Evolutionary conservation across 2,797 vertebrate species (phyloP).

Genomic region (Petrocephalus schoutedeni): DNA sequence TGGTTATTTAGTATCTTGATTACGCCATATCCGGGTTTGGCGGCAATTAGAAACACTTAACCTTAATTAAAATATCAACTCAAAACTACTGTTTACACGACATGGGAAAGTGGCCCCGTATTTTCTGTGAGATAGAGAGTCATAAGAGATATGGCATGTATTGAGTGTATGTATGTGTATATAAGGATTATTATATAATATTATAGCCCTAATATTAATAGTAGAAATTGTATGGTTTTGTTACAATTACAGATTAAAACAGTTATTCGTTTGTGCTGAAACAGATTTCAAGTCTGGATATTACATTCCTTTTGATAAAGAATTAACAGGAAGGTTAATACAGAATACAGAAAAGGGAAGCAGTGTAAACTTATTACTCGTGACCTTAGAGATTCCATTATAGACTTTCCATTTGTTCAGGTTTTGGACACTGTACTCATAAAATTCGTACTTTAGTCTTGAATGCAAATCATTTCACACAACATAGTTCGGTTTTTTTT

Average conservation of each 20-base stretch:
- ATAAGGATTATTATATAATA: slow-evolving; percentile 1
- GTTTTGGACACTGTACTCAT: neutral
- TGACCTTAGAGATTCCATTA: neutral
- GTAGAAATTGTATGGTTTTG: neutral
- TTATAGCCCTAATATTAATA: neutral
- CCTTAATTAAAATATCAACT: neutral
- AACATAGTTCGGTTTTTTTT: neutral
- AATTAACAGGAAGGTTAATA: neutral
- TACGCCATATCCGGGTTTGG: neutral
- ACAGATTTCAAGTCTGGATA: neutral
- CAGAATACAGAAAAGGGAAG: neutral
- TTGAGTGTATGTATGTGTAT: neutral
- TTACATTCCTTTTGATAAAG: slow-evolving; percentile 5
- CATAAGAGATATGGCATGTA: neutral
- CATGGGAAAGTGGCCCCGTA: neutral
- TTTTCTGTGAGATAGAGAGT: neutral
- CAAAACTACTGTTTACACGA: neutral
- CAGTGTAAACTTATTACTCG: neutral
- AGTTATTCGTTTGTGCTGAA: neutral
- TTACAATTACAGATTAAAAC: neutral
- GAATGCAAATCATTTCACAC: neutral
- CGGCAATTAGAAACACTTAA: neutral
- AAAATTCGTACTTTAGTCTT: neutral
- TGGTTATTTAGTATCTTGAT: neutral
- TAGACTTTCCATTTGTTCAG: neutral